These are phyloP conservation scores for Apodemus speciosus DNA, from an alignment of 2,113 vertebrate genomes.

Conservation along the genomic window DNA sequence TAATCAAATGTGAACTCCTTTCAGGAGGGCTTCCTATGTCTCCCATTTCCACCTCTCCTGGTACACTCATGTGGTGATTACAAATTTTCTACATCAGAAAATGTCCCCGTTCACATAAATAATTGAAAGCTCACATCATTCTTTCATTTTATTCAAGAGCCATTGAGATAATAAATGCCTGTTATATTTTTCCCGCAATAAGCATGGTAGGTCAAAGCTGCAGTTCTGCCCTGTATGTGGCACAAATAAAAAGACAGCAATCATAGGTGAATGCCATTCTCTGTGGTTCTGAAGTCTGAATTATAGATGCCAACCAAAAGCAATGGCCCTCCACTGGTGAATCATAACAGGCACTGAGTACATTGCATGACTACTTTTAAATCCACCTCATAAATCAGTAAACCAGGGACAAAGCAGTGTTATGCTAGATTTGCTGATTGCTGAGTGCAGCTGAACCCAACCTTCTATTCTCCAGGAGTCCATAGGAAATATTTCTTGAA, in stretches of 20 bases:
- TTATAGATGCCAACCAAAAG: background rate
- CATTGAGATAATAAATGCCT: background rate
- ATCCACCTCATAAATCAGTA: background rate
- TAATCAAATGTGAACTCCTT: background rate
- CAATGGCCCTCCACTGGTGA: background rate
- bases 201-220: background rate
- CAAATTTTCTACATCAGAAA: background rate
- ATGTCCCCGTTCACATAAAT: background rate
- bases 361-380: background rate
- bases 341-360: background rate
- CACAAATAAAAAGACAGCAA: background rate
- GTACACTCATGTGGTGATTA: background rate
- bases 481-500: background rate
- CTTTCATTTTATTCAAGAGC: slow-evolving; percentile 20
- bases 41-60: background rate
- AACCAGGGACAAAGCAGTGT: background rate
- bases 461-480: background rate
- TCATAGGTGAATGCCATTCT: background rate
- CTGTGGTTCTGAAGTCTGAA: background rate
- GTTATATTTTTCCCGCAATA: slow-evolving; percentile 21
- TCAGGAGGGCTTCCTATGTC: background rate
- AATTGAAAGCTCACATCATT: background rate
- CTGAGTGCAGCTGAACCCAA: background rate
- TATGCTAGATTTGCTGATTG: background rate
- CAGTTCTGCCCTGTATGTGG: background rate